Conservation (phyloP, 1,140 invertebrate species). For the Mizuhopecten yessoensis region DNA sequence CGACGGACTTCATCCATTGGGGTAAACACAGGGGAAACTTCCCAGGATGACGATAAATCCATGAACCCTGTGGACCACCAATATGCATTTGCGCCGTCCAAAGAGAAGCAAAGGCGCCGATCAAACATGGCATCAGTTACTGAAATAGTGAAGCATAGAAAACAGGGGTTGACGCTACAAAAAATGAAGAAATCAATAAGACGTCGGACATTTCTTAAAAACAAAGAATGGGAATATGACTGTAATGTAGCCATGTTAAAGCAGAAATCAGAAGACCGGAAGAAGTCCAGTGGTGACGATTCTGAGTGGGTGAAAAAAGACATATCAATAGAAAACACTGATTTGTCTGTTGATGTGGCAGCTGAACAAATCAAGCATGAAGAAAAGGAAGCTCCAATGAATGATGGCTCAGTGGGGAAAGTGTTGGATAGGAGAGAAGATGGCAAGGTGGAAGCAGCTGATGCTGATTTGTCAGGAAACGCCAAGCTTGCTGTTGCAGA, state of each 20-base stretch:
- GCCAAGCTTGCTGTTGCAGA: background rate
- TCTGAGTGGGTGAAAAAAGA: conserved; percentile 2
- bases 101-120: background rate
- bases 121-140: background rate
- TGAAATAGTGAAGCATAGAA: background rate
- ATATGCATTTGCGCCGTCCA: background rate
- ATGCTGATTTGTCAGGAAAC: background rate
- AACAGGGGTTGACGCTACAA: background rate
- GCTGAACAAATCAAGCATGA: background rate
- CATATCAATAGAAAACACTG: background rate
- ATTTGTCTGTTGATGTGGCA: background rate
- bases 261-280: background rate
- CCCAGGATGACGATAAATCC: background rate
- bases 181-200: background rate
- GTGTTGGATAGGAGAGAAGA: background rate
- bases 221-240: background rate
- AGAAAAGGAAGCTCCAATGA: background rate
- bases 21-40: background rate
- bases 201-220: background rate
- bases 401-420: background rate
- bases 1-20: background rate
- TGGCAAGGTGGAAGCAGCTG: background rate
- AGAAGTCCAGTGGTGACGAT: background rate
- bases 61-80: background rate
- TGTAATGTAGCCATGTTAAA: background rate